Conservation (phyloP, 2,797 vertebrate genomes). For the Catamblyrhynchus diadema region DNA sequence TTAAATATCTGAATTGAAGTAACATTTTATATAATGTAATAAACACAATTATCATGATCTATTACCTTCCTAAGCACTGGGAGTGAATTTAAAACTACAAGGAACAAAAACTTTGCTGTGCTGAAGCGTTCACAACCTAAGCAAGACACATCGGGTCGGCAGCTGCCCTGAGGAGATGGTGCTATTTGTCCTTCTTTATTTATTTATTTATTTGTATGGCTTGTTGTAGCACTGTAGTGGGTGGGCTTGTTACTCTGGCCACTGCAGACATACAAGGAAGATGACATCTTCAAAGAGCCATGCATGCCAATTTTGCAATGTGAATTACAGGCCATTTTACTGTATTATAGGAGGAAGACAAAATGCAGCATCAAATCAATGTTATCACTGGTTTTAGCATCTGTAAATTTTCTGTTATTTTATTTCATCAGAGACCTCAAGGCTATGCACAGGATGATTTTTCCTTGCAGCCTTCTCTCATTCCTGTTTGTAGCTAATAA, state of each 20-base stretch:
- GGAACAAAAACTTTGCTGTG: neutral
- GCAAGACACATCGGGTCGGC: neutral
- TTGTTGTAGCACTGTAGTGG: neutral
- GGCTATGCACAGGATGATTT: neutral
- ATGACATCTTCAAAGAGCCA: constrained; percentile 32
- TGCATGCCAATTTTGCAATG: constrained; percentile 25
- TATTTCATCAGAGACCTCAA: constrained; percentile 46
- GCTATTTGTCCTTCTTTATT: neutral
- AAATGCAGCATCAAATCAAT: constrained; percentile 41
- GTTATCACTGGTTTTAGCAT: constrained; percentile 50
- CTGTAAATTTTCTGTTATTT: constrained; percentile 49
- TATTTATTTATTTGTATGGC: constrained; percentile 41
- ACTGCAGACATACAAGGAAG: neutral
- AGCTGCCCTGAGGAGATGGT: neutral
- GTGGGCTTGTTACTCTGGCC: constrained; percentile 20
- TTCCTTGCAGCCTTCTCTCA: constrained; percentile 20
- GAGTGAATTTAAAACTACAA: neutral
- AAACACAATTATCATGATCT: neutral
- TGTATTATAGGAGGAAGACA: constrained; percentile 18
- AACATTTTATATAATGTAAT: neutral
- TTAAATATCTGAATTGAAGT: neutral
- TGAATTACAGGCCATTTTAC: constrained; percentile 47
- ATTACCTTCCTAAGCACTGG: neutral
- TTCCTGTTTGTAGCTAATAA: neutral
- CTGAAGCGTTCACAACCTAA: neutral